A percentile compares a stretch with the other conserved stretches of the same genome.
Conservation (phyloP, 1,140 invertebrate species). For the Aradophagus sp. region DNA sequence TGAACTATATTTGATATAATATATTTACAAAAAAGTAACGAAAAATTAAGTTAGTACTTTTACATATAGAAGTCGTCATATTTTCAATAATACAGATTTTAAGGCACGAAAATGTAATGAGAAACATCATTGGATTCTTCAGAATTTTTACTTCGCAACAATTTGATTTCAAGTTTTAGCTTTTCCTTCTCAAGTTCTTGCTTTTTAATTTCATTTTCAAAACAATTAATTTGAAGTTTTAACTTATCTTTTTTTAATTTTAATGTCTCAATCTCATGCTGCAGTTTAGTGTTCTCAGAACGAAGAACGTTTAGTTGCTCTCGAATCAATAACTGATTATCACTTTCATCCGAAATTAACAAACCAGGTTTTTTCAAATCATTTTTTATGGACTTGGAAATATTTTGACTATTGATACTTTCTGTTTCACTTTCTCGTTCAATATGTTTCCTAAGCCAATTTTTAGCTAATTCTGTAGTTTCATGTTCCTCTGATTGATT, state of each 20-base stretch:
- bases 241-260: constrained; percentile 71
- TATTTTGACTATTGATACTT: constrained; percentile 52
- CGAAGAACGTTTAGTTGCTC: constrained; percentile 68
- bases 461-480: constrained; percentile 54
- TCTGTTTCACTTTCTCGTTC: constrained; percentile 60
- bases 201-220: constrained; percentile 65
- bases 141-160: constrained; percentile 67
- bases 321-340: constrained; percentile 62
- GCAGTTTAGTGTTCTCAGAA: constrained; percentile 66
- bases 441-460: constrained; percentile 58
- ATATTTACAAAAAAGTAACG: too few species aligned
- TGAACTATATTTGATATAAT: too few species aligned
- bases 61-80: too few species aligned
- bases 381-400: constrained; percentile 22
- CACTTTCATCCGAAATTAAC: constrained; percentile 62
- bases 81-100: too few species aligned
- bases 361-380: constrained; percentile 47
- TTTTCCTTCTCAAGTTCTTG: constrained; percentile 72
- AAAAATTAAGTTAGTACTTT: too few species aligned
- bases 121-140: constrained; percentile 70
- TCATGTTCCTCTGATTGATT: constrained; percentile 49
- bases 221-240: constrained; percentile 69
- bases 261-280: constrained; percentile 69
- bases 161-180: constrained; percentile 67
- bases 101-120: constrained; percentile 70